These are phyloP conservation scores for Syngnathus typhle DNA, from an alignment of 2,113 vertebrate genomes.

Conservation along the genomic window DNA sequence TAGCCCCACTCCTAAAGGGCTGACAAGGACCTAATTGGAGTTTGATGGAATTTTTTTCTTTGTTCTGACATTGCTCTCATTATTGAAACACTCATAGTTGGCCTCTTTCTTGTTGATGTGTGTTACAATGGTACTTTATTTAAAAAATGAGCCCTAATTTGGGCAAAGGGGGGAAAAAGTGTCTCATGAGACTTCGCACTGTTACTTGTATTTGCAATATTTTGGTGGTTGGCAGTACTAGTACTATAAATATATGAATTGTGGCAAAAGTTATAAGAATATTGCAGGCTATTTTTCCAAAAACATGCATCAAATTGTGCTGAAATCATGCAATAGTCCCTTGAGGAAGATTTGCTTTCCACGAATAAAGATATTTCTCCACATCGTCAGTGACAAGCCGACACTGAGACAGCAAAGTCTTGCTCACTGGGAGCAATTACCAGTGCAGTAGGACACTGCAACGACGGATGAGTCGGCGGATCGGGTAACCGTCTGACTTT, in stretches of 20 bases:
- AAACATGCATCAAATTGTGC: not conserved
- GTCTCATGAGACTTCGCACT: too few species aligned
- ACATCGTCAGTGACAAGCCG: not conserved
- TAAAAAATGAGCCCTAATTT: not conserved
- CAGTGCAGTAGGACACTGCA: not conserved
- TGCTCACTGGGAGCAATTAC: constrained; percentile 11
- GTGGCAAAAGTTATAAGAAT: too few species aligned
- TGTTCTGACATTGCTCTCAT: too few species aligned
- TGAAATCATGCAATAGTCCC: not conserved
- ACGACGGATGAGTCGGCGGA: not conserved
- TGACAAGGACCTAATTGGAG: not conserved
- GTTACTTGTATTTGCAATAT: too few species aligned
- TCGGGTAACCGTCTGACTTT: constrained; percentile 7
- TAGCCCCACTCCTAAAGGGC: not conserved
- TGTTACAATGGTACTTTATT: not conserved
- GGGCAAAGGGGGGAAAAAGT: not conserved
- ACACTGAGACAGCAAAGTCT: not conserved
- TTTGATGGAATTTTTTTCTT: not conserved
- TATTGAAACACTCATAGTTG: too few species aligned
- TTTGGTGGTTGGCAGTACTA: too few species aligned
- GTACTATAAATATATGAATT: too few species aligned
- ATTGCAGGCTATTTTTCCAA: too few species aligned
- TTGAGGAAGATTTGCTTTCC: not conserved
- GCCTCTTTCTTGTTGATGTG: not conserved
- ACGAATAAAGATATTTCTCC: not conserved